A percentile compares a stretch with the other conserved stretches of the same genome.
Conservation (phyloP, 2,113 vertebrate species). For the Syngnathus scovelli region DNA sequence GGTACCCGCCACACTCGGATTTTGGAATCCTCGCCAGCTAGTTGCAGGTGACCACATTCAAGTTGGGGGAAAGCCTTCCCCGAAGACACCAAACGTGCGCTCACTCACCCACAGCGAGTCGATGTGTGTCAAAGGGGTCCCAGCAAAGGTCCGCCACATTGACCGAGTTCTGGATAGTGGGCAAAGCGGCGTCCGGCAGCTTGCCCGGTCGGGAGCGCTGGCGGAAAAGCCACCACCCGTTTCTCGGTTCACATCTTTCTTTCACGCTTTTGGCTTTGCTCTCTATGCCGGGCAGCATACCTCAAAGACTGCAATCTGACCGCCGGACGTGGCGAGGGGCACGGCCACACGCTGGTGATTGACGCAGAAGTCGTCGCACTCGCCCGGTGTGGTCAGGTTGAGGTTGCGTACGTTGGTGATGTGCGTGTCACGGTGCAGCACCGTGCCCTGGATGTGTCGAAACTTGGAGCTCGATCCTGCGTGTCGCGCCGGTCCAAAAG, state of each 20-base stretch:
- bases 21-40: conserved; percentile 88
- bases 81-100: too few species aligned
- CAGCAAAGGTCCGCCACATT: conserved; percentile 82
- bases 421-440: conserved; percentile 85
- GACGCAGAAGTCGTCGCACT: conserved; percentile 86
- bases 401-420: conserved; percentile 89
- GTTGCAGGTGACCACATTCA: too few species aligned
- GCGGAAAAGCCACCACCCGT: background rate
- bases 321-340: conserved; percentile 82
- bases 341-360: conserved; percentile 78
- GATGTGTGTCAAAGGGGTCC: conserved; percentile 83
- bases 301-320: conserved; percentile 89
- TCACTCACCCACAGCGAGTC: conserved; percentile 82
- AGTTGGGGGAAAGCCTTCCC: too few species aligned
- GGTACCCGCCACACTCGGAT: conserved; percentile 88
- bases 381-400: conserved; percentile 90
- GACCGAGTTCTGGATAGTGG: conserved; percentile 84
- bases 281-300: conserved; percentile 47
- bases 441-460: conserved; percentile 80
- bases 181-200: conserved; percentile 73
- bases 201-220: conserved; percentile 84
- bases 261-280: background rate
- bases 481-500: too few species aligned
- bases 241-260: background rate
- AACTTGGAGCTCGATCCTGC: conserved; percentile 79